Percentiles rank a stretch among this genome's conserved stretches.
phyloP scores from a whole-genome alignment of 2,797 vertebrate genomes.

The Gambusia yucatana region DNA sequence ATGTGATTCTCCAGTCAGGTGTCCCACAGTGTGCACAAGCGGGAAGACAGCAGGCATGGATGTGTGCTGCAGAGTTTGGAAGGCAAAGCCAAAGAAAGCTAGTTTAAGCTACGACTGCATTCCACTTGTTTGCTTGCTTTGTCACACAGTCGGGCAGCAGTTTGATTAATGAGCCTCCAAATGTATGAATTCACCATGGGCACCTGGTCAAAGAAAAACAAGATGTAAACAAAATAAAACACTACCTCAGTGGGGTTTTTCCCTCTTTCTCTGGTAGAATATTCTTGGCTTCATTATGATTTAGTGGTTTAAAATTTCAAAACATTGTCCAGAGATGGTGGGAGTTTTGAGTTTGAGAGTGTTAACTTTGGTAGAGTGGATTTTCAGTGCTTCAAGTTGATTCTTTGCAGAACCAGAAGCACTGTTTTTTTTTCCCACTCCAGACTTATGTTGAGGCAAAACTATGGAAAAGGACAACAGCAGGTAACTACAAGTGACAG shows the following conservation, averaged over 20 bases:
- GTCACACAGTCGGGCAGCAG: conserved; percentile 56
- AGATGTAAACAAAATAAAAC: conserved; percentile 56
- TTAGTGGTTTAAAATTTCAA: conserved; percentile 33
- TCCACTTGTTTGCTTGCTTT: conserved; percentile 60
- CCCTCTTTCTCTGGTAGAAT: conserved; percentile 13
- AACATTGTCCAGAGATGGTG: conserved; percentile 45
- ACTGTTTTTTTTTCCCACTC: background rate
- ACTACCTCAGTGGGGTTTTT: conserved; percentile 29
- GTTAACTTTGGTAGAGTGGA: conserved; percentile 25
- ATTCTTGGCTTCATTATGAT: conserved; percentile 14
- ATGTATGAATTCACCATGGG: conserved; percentile 58
- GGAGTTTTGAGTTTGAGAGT: conserved; percentile 33
- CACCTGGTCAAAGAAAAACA: conserved; percentile 40
- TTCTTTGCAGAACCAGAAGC: conserved; percentile 16
- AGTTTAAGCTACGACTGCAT: conserved; percentile 44
- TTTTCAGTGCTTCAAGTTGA: conserved; percentile 37
- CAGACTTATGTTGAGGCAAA: background rate
- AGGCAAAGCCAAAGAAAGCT: conserved; percentile 51
- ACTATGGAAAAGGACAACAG: background rate
- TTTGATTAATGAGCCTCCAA: conserved; percentile 68
- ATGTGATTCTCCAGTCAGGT: conserved; percentile 29
- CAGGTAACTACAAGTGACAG: background rate
- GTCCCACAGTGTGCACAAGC: background rate
- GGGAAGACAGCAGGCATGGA: conserved; percentile 19
- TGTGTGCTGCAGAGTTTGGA: conserved; percentile 31